Base-by-base conservation (phyloP, 2,888 invertebrate species). In the Lagria hirta region DNA sequence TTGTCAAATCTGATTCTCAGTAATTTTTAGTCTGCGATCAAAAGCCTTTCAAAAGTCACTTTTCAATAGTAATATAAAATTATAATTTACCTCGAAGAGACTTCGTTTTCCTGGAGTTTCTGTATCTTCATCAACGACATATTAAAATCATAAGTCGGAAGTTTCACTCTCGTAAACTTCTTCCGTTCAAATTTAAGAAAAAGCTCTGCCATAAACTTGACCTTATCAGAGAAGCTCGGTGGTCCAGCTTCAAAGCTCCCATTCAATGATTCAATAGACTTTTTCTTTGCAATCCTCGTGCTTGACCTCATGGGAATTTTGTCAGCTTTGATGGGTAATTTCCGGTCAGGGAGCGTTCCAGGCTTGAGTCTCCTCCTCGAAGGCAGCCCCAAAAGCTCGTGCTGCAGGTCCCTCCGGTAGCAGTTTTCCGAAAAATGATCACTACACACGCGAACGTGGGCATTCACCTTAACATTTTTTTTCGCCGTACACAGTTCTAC, bases 341-440 rank as follows among this genome's bases (percentile, higher is more conserved):
- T 62, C 41, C 30, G 36, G 45, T 69, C 63, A 3, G 77, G 77
- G 22, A 75, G 68, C 2, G 76, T 75, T 41, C 73, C 74, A 34
- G 68, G 60, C 51, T 72, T 70, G 49, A 77, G 60, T 43, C 75
- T 71, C 52, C 72, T 73, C 43, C 76, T 62, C 48, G 73, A 68
- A 43, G 76, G 76, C 49, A 77, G 64, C n/a, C 76, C 77, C 20
- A 77, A 68, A 42, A 77, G 69, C 56, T 77, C 73, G 63, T 77
- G 76, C 60, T 77, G 75, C 53, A 76, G 66, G 63, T 78, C 77
- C 55, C 76, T 69, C 60, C 74, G 73, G 65, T 78, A 78, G 45
- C 75, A 74, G 35, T 70, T 69, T 35, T 68, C 64, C 8, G 75
- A 73, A 53, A 78, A 78, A 60, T 78, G 77, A 28, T 72, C 64